Percentiles rank a stretch among this genome's conserved stretches.
Conservation (phyloP, 1,140 invertebrate species). For the Eupeodes corollae region DNA sequence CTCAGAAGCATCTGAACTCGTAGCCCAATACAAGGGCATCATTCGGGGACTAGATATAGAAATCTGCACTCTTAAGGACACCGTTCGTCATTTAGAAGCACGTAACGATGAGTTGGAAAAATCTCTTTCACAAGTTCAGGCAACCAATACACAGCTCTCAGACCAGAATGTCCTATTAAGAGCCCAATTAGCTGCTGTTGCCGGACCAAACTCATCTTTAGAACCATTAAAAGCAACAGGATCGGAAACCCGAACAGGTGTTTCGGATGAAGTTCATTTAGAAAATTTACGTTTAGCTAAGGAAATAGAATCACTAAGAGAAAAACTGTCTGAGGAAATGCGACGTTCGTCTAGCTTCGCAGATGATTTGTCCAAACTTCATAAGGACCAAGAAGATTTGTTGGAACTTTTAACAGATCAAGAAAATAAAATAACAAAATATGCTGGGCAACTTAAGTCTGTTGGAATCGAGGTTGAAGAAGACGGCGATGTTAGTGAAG, state of each 20-base stretch:
- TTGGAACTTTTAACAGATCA: conserved; percentile 70
- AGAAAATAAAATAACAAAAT: conserved; percentile 31
- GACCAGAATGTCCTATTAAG: conserved; percentile 82
- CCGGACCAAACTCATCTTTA: background rate
- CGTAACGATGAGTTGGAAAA: conserved; percentile 46
- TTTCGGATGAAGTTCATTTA: conserved; percentile 4
- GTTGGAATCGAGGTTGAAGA: conserved; percentile 9
- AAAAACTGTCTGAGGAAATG: conserved; percentile 18
- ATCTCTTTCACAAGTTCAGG: conserved; percentile 53
- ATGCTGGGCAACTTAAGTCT: conserved; percentile 11
- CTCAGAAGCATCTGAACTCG: conserved; percentile 45
- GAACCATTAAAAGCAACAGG: too few species aligned
- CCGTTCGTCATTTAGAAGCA: conserved; percentile 41
- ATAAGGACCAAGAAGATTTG: conserved; percentile 85
- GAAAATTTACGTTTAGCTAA: conserved; percentile 34
- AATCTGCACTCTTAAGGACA: conserved; percentile 50
- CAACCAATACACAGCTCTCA: conserved; percentile 62
- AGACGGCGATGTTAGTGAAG: conserved; percentile 1
- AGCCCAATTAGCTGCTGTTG: conserved; percentile 46
- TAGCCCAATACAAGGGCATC: conserved; percentile 76
- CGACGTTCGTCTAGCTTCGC: conserved; percentile 14
- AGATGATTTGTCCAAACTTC: conserved; percentile 52
- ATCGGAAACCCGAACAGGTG: background rate
- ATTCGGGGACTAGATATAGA: conserved; percentile 77
- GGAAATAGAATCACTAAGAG: conserved; percentile 31